Evolutionary conservation across 1,140 invertebrate species (phyloP), one percentile per base, ranked within the genome.

Genomic region (Campoletis sonorensis): DNA sequence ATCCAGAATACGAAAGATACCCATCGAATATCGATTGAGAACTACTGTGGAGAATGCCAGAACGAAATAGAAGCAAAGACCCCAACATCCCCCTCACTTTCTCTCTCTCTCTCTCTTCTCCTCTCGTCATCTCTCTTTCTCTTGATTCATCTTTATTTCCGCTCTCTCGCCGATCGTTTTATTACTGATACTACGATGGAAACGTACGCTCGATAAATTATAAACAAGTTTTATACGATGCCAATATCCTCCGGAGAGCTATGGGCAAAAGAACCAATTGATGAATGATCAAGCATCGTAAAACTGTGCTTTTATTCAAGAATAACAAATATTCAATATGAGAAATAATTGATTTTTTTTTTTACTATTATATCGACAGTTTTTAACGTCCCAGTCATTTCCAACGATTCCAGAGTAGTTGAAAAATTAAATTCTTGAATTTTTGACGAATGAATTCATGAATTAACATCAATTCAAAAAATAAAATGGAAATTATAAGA

Each of bases 101-200:
- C 18, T 21, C 58, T 61, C 16, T 61, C 16, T 64, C 23, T 23
- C 23, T 26, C 61, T 10, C 23, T 64, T 23, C n/a, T n/a, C 1
- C 51, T 54, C 51, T 54, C 18, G 5, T 15, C 23, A n/a, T 64
- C n/a, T 64, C 61, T 64, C 23, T 64, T 64, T 26, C 61, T 23
- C 61, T 27, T 23, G 23, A 64, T 64, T 64, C 61, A 64, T 64
- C 61, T 64, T 64, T 64, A 64, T 64, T 26, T 54, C 51, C 51
- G 51, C 61, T 64, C 40, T 15, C 61, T 64, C n/a, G 21, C 8
- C 23, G 61, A 64, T 27, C n/a, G 61, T 64, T 64, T 64, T 26
- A 26, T 64, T 64, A 23, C 23, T 23, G 23, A 26, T 64, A 64
- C n/a, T 23, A 26, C 61, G 21, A 26, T 26, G 61, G 23, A 64